These are phyloP conservation scores for Zaprionus capensis DNA, from an alignment of 1,140 invertebrate genomes.

Conservation along the genomic window DNA sequence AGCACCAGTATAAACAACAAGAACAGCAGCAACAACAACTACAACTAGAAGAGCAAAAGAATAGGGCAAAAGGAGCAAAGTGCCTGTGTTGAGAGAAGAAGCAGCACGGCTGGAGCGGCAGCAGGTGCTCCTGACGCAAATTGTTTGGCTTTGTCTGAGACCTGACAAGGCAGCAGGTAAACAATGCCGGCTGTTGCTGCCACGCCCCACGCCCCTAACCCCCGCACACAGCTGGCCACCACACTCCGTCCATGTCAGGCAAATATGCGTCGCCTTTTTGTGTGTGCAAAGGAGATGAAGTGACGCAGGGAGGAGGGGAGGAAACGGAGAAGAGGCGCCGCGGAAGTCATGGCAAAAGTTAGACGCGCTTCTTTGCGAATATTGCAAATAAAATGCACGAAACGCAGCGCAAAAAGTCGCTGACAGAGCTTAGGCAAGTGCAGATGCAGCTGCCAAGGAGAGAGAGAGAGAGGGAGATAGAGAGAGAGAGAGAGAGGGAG, in stretches of 20 bases:
- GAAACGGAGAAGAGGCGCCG: constrained; percentile 10
- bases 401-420: constrained; percentile 36
- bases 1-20: constrained; percentile 7
- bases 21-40: not conserved
- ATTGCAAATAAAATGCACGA: constrained; percentile 63
- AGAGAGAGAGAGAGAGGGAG: too few relatives aligned
- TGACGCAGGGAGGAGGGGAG: constrained; percentile 4
- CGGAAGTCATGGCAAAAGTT: constrained; percentile 68
- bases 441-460: constrained; percentile 16
- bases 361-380: constrained; percentile 52
- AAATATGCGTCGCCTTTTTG: constrained; percentile 69
- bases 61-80: constrained; percentile 5
- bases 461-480: too few relatives aligned
- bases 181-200: constrained; percentile 57
- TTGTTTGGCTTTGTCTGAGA: constrained; percentile 68
- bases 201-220: constrained; percentile 12
- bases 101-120: constrained; percentile 1
- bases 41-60: not conserved
- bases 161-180: constrained; percentile 71
- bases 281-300: constrained; percentile 67
- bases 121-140: constrained; percentile 75
- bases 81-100: not conserved
- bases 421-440: constrained; percentile 47
- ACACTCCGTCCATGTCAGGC: constrained; percentile 52
- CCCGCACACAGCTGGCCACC: not conserved